These are phyloP conservation scores for Cabera pusaria DNA, from an alignment of 2,888 invertebrate genomes.

Conservation along the genomic window DNA sequence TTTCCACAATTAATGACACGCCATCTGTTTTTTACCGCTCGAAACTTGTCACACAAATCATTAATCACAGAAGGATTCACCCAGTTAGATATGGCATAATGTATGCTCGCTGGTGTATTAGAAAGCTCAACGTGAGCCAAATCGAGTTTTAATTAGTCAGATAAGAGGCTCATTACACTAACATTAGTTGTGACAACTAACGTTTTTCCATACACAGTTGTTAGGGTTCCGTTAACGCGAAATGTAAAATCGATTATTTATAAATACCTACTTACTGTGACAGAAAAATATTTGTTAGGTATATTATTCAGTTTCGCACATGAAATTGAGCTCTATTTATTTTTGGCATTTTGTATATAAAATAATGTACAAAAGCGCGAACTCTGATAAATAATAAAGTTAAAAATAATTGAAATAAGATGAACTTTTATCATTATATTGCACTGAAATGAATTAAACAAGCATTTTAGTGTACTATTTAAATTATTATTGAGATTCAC, in stretches of 20 bases:
- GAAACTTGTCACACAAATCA: constrained; percentile 19
- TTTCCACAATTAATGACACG: constrained; percentile 22
- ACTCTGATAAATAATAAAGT: too few species aligned
- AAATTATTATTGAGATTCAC: too few species aligned
- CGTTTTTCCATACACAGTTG: constrained; percentile 51
- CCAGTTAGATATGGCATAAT: constrained; percentile 56
- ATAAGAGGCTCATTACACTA: constrained; percentile 76
- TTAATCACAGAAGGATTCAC: constrained; percentile 50
- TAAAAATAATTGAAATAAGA: too few species aligned
- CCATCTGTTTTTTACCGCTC: too few species aligned
- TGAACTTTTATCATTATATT: too few species aligned
- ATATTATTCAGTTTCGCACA: too few species aligned
- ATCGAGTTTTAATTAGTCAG: constrained; percentile 82
- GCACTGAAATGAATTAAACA: too few species aligned
- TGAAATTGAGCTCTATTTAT: too few species aligned
- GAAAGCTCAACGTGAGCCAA: constrained; percentile 65
- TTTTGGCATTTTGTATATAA: too few species aligned
- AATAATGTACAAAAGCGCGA: too few species aligned
- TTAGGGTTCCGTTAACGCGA: constrained; percentile 59
- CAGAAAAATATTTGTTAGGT: too few species aligned
- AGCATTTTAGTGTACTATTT: too few species aligned
- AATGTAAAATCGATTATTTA: neutral
- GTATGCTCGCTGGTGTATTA: constrained; percentile 45
- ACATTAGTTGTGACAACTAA: constrained; percentile 73
- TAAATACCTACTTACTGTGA: neutral